These are phyloP conservation scores for Lordiphosa andalusiaca DNA, from an alignment of 2,888 invertebrate species.

Conservation along the genomic window DNA sequence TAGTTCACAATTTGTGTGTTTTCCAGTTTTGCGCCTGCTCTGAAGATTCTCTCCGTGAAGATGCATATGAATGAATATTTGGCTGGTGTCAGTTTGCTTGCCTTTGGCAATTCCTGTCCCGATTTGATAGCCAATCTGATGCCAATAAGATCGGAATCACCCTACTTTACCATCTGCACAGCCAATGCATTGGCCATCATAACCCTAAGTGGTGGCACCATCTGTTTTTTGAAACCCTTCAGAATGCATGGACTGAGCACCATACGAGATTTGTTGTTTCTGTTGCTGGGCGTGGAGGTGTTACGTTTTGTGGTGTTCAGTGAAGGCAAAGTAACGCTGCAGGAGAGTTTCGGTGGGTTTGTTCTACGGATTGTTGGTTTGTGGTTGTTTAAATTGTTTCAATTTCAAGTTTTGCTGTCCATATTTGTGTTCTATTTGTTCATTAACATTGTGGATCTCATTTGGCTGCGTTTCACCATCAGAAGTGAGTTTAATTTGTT, in stretches of 20 bases:
- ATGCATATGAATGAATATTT: slow-evolving; percentile 50
- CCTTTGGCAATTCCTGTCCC: slow-evolving; percentile 32
- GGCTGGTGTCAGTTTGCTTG: slow-evolving; percentile 44
- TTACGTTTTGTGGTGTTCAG: slow-evolving; percentile 7
- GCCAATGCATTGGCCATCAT: slow-evolving; percentile 38
- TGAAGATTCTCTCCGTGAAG: slow-evolving; percentile 36
- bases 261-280: slow-evolving; percentile 40
- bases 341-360: slow-evolving; percentile 22
- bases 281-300: slow-evolving; percentile 27
- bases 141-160: slow-evolving; percentile 43
- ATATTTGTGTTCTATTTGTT: slow-evolving; percentile 30
- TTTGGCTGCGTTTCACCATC: slow-evolving; percentile 20
- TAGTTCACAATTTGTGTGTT: background rate
- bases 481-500: slow-evolving; percentile 19
- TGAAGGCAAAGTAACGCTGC: background rate
- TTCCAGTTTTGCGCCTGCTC: slow-evolving; percentile 39
- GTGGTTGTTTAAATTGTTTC: too few relatives aligned
- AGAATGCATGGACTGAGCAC: slow-evolving; percentile 35
- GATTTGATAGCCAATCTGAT: slow-evolving; percentile 45
- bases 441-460: slow-evolving; percentile 34
- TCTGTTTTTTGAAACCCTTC: slow-evolving; percentile 45
- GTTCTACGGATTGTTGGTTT: too few relatives aligned
- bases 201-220: slow-evolving; percentile 34
- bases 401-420: slow-evolving; percentile 15
- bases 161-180: slow-evolving; percentile 31